Evolutionary conservation across 1,140 invertebrate genomes (phyloP).

Genomic region (Philotrypesis tridentata): DNA sequence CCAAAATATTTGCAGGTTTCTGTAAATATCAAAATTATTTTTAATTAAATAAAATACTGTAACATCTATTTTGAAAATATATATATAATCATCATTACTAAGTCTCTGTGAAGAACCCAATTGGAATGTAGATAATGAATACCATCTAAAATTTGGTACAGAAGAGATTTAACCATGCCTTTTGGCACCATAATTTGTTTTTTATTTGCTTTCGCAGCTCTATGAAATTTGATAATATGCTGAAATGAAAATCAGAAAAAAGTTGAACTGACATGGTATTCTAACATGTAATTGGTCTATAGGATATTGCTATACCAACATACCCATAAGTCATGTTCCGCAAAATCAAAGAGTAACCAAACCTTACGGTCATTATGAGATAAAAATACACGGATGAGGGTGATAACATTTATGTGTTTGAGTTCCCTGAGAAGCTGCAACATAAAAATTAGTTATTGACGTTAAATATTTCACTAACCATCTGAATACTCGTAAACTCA

Average conservation of each 20-base stretch:
- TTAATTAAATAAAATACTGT: conserved; percentile 38
- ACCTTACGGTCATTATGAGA: conserved; percentile 98
- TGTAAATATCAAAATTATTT: conserved; percentile 67
- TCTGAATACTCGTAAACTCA: conserved; percentile 74
- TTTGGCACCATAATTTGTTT: conserved; percentile 97
- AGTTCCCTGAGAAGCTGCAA: conserved; percentile 95
- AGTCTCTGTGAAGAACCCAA: conserved; percentile 99
- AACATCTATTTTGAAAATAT: conserved; percentile 3
- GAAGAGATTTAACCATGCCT: conserved; percentile 97
- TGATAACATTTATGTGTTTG: conserved; percentile 98
- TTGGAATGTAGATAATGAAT: conserved; percentile 99
- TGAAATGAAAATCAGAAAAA: conserved; percentile 63
- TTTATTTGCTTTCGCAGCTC: conserved; percentile 98
- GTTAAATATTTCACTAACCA: background rate
- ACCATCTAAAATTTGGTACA: conserved; percentile 99
- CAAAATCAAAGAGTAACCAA: conserved; percentile 99
- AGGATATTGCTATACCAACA: conserved; percentile 51
- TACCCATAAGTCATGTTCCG: conserved; percentile 99
- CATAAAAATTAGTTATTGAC: conserved; percentile 46
- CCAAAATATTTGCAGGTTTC: conserved; percentile 99
- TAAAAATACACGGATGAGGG: conserved; percentile 96
- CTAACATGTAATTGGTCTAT: background rate
- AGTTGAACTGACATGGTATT: background rate
- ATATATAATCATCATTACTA: conserved; percentile 77
- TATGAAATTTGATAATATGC: conserved; percentile 99